Conservation (phyloP, 1,140 invertebrate genomes). For the Danaus plexippus region DNA sequence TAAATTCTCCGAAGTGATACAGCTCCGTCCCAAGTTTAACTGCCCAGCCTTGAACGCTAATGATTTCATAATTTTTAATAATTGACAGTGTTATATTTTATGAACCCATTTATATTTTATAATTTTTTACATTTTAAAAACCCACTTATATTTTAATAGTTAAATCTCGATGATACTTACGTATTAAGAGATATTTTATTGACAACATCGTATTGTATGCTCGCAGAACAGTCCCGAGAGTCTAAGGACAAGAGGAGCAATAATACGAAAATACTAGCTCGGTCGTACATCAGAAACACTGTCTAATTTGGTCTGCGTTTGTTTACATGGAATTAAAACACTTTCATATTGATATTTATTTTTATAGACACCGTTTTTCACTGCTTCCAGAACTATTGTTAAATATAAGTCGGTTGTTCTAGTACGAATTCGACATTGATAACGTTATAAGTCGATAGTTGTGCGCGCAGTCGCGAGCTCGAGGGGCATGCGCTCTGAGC, state of each 20-base stretch:
- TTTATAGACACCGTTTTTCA: conserved; percentile 13
- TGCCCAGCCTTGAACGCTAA: conserved; percentile 80
- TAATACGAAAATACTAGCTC: conserved; percentile 38
- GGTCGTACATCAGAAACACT: conserved; percentile 64
- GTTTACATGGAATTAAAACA: conserved; percentile 15
- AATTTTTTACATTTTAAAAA: no score
- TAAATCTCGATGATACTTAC: conserved; percentile 32
- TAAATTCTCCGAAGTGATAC: conserved; percentile 79
- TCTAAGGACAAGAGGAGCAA: conserved; percentile 49
- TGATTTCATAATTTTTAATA: conserved; percentile 2
- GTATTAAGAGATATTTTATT: conserved; percentile 58
- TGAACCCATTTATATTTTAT: no score
- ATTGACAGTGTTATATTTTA: no score
- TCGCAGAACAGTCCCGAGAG: conserved; percentile 51
- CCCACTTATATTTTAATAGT: no score
- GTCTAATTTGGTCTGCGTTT: conserved; percentile 37
- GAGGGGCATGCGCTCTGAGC: conserved; percentile 45
- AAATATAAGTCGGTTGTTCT: conserved; percentile 14
- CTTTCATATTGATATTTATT: conserved; percentile 15
- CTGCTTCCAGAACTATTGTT: conserved; percentile 8
- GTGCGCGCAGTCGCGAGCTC: conserved; percentile 43
- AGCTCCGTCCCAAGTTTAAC: conserved; percentile 80
- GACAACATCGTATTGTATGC: conserved; percentile 48
- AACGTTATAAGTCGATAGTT: conserved; percentile 13
- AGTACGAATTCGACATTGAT: conserved; percentile 28